Evolutionary conservation across 2,113 vertebrate species (phyloP).

Genomic region (Arenaria interpres): DNA sequence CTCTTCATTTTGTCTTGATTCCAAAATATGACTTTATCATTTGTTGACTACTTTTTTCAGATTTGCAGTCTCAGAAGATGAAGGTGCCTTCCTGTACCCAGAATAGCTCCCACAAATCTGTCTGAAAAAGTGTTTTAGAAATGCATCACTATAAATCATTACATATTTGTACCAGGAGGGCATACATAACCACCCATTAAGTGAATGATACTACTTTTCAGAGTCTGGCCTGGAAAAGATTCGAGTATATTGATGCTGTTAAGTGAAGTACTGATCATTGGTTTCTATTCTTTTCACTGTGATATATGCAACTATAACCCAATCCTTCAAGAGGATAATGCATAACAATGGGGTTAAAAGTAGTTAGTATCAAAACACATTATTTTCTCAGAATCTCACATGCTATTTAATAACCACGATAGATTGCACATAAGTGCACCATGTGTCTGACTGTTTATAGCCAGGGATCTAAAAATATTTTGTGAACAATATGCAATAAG

Average conservation of each 20-base stretch:
- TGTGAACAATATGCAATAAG: neutral
- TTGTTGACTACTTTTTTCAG: neutral
- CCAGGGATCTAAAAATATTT: neutral
- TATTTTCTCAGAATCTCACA: neutral
- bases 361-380: neutral
- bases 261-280: neutral
- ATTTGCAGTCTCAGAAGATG: slow-evolving; percentile 4
- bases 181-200: neutral
- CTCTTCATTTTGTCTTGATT: slow-evolving; percentile 35
- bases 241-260: neutral
- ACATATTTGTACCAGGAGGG: neutral
- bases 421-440: neutral
- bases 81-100: neutral
- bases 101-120: neutral
- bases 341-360: neutral
- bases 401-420: neutral
- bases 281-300: neutral
- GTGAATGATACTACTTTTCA: neutral
- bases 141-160: neutral
- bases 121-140: neutral
- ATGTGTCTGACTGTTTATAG: neutral
- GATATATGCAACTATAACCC: neutral
- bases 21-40: neutral
- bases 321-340: neutral
- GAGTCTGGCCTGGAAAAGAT: neutral